Evolutionary conservation across 2,888 invertebrate genomes (phyloP).

Genomic region (Sminthurides aquaticus): DNA sequence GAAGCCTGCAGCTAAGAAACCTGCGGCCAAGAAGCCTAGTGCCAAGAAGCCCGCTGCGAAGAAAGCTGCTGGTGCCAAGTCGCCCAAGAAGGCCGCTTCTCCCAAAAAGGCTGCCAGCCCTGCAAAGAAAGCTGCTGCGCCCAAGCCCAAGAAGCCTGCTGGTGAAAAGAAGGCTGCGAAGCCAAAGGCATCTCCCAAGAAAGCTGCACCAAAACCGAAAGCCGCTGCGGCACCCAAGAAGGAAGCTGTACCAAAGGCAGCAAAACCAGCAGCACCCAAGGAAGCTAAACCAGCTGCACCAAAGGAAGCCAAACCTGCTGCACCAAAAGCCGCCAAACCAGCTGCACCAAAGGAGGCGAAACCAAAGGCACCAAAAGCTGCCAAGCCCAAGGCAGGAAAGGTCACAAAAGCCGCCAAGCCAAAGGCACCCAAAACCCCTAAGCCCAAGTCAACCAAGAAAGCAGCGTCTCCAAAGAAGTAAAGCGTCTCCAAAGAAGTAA

Average conservation of each 20-base stretch:
- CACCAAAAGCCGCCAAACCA: conserved; percentile 23
- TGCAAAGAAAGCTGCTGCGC: conserved; percentile 6
- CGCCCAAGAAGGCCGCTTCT: conserved; percentile 6
- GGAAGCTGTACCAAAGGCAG: conserved; percentile 12
- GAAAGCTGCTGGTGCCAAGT: not conserved
- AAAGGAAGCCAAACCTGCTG: conserved; percentile 12
- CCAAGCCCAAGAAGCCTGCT: conserved; percentile 14
- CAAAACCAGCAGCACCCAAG: not conserved
- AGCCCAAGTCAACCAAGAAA: conserved; percentile 28
- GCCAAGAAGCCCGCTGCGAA: conserved; percentile 1
- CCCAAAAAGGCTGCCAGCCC: not conserved
- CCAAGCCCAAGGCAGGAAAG: conserved; percentile 22
- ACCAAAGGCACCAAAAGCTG: conserved; percentile 26
- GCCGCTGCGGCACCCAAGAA: conserved; percentile 13
- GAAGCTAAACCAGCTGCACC: conserved; percentile 4
- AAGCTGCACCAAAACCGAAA: conserved; percentile 19
- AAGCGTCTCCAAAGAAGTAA: conserved; percentile 7
- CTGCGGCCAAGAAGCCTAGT: conserved; percentile 1
- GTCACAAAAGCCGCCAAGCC: conserved; percentile 25
- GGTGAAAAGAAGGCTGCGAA: conserved; percentile 10
- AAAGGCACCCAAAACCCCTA: conserved; percentile 29
- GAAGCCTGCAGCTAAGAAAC: conserved; percentile 25
- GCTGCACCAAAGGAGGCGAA: conserved; percentile 29
- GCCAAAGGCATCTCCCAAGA: conserved; percentile 17
- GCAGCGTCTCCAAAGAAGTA: conserved; percentile 8